These are phyloP conservation scores for Limosa lapponica DNA, from an alignment of 2,797 vertebrate genomes.

Conservation along the genomic window DNA sequence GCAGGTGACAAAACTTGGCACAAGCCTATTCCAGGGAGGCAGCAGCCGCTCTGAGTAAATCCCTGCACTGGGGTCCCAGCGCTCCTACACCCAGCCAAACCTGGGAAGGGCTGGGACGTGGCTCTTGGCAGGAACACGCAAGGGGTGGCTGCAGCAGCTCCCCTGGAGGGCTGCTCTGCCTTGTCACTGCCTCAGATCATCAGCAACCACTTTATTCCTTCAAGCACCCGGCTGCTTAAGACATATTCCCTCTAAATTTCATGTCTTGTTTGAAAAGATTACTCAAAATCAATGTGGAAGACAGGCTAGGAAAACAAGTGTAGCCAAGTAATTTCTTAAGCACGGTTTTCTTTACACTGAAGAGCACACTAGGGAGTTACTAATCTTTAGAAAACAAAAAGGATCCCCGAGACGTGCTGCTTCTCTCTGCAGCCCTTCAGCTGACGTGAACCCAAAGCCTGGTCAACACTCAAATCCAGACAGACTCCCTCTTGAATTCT, in stretches of 20 bases:
- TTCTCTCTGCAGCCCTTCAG: slow-evolving; percentile 18
- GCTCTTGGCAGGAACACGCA: accelerated
- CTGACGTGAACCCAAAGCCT: slow-evolving; percentile 24
- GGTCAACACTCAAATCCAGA: slow-evolving; percentile 26
- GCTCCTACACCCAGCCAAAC: neutral
- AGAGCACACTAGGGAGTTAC: slow-evolving; percentile 38
- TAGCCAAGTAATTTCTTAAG: slow-evolving; percentile 62
- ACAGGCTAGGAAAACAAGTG: slow-evolving; percentile 42
- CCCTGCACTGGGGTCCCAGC: neutral
- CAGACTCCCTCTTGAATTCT: slow-evolving; percentile 19
- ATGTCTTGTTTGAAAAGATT: slow-evolving; percentile 59
- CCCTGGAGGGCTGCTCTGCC: neutral
- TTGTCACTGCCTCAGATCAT: neutral
- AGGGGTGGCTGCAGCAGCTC: neutral
- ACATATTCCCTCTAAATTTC: slow-evolving; percentile 29
- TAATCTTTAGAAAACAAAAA: slow-evolving; percentile 53
- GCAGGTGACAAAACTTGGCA: neutral
- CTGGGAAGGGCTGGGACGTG: neutral
- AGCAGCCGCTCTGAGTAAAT: accelerated
- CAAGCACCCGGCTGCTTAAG: neutral
- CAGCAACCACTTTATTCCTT: neutral
- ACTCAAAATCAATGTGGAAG: slow-evolving; percentile 50
- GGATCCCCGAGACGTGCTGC: neutral
- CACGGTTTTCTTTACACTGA: neutral
- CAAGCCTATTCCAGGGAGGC: neutral